phyloP scores from a whole-genome alignment of 2,888 invertebrate genomes.

The Lottia scabra region DNA sequence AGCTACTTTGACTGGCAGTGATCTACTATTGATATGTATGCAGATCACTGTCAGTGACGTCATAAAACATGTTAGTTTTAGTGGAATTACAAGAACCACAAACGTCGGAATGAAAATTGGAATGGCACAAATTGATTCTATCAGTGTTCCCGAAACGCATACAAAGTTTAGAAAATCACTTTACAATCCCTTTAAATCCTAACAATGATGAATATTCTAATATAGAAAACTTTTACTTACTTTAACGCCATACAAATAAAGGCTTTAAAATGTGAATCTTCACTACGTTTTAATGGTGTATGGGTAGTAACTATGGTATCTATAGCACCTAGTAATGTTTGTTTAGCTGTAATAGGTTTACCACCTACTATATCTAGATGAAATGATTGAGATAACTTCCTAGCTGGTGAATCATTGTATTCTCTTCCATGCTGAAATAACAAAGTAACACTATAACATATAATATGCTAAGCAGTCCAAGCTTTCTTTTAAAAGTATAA shows the following conservation, averaged over 20 bases:
- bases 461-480: background rate
- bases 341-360: slow-evolving; percentile 86
- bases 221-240: slow-evolving; percentile 72
- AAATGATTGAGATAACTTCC: slow-evolving; percentile 94
- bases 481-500: too few relatives aligned
- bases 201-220: too few relatives aligned
- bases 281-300: slow-evolving; percentile 90
- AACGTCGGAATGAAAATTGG: too few relatives aligned
- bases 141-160: too few relatives aligned
- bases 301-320: slow-evolving; percentile 94
- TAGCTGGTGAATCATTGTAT: slow-evolving; percentile 94
- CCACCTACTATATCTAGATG: slow-evolving; percentile 93
- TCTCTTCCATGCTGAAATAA: slow-evolving; percentile 81
- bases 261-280: slow-evolving; percentile 97
- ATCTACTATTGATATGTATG: too few relatives aligned
- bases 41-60: too few relatives aligned
- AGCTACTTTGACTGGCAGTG: too few relatives aligned
- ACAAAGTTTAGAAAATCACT: too few relatives aligned
- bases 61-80: too few relatives aligned
- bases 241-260: slow-evolving; percentile 97
- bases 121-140: too few relatives aligned
- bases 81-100: too few relatives aligned
- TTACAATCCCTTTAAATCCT: too few relatives aligned
- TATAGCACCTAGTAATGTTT: slow-evolving; percentile 89
- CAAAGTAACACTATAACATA: background rate